Conservation (phyloP, 2,113 vertebrate species). For the Pangasianodon hypophthalmus region DNA sequence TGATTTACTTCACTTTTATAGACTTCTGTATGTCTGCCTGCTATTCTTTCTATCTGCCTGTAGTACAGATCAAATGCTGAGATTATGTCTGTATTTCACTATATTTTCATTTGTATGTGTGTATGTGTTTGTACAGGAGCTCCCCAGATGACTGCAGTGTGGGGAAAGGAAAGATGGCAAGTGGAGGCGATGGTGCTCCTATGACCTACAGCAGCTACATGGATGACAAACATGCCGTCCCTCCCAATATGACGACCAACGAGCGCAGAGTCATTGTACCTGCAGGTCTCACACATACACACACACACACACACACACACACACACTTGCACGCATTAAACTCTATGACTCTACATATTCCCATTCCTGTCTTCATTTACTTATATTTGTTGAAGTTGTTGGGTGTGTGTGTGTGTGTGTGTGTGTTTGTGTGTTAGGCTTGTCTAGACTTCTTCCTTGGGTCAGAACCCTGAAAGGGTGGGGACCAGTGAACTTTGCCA, state of each 20-base stretch:
- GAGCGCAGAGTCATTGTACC: slow-evolving; percentile 87
- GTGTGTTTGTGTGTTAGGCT: slow-evolving; percentile 9
- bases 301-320: slow-evolving; percentile 21
- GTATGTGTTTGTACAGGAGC: slow-evolving; percentile 68
- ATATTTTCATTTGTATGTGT: not conserved
- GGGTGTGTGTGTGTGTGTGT: slow-evolving; percentile 26
- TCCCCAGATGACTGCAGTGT: slow-evolving; percentile 83
- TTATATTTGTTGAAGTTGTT: not conserved
- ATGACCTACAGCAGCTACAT: slow-evolving; percentile 84
- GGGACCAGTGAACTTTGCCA: not conserved
- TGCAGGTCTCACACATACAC: slow-evolving; percentile 71
- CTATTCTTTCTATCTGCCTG: not conserved
- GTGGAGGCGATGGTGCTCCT: slow-evolving; percentile 72
- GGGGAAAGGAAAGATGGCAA: slow-evolving; percentile 81
- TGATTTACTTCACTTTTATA: slow-evolving; percentile 1
- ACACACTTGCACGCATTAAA: not conserved
- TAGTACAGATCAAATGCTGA: slow-evolving; percentile 5
- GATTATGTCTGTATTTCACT: not conserved
- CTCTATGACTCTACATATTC: not conserved
- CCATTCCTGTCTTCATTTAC: not conserved
- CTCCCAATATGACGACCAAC: slow-evolving; percentile 85
- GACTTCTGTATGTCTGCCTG: not conserved
- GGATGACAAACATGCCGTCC: slow-evolving; percentile 85
- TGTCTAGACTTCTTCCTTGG: slow-evolving; percentile 58
- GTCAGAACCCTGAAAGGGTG: slow-evolving; percentile 7